Evolutionary conservation across 2,797 vertebrate genomes (phyloP).

Genomic region (Melopsittacus undulatus): DNA sequence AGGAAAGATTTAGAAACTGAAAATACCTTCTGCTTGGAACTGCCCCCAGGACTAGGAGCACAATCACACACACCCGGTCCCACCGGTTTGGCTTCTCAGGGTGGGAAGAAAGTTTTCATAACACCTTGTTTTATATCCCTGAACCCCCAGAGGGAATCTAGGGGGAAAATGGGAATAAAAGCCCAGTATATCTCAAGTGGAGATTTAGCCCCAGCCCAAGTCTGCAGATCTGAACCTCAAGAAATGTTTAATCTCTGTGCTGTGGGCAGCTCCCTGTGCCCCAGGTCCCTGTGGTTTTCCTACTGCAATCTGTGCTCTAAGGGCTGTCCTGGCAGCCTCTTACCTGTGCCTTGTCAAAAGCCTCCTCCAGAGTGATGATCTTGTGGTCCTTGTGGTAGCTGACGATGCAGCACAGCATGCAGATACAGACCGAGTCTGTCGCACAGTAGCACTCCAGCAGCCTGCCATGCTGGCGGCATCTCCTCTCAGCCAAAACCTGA

Average conservation of each 20-base stretch:
- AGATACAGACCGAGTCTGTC: conserved; percentile 68
- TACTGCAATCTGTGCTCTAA: accelerated
- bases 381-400: conserved; percentile 70
- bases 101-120: background rate
- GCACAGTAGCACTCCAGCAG: conserved; percentile 77
- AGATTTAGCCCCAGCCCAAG: too few species aligned
- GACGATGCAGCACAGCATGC: conserved; percentile 68
- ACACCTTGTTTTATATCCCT: background rate
- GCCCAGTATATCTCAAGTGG: background rate
- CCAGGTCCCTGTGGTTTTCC: accelerated
- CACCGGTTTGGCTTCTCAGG: background rate
- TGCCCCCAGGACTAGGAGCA: background rate
- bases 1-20: background rate
- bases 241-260: background rate
- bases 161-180: background rate
- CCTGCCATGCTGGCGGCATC: conserved; percentile 68
- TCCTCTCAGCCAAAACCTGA: background rate
- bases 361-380: background rate
- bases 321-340: background rate
- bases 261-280: accelerated
- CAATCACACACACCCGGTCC: background rate
- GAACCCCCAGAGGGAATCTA: background rate
- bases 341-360: background rate
- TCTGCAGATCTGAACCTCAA: background rate
- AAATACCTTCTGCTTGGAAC: background rate